A percentile compares a stretch with the other conserved stretches of the same genome.
Evolutionary conservation across 1,140 invertebrate species (phyloP).

Genomic region (Rhagoletis zephyria): DNA sequence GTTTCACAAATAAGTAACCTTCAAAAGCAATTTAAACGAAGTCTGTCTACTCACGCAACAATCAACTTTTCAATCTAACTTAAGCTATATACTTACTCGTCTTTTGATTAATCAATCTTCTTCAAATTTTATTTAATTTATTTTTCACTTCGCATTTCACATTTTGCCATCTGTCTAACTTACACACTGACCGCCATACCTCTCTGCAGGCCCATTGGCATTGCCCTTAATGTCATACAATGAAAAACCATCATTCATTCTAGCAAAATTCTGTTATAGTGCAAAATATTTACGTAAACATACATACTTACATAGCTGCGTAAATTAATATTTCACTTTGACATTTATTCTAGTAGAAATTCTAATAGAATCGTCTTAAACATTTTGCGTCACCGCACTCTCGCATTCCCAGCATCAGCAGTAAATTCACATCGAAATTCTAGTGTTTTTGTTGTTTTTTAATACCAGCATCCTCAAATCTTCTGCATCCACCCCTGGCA

Average conservation of each 20-base stretch:
- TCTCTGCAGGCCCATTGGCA: not conserved
- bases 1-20: not conserved
- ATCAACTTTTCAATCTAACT: not conserved
- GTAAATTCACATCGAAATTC: too few species aligned
- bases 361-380: conserved; percentile 9
- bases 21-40: conserved; percentile 6
- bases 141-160: conserved; percentile 10
- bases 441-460: too few species aligned
- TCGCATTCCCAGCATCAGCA: not conserved
- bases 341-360: conserved; percentile 27
- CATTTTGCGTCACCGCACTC: not conserved
- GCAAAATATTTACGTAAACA: not conserved
- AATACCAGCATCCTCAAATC: not conserved
- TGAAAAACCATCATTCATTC: not conserved
- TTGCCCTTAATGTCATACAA: not conserved
- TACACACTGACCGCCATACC: not conserved
- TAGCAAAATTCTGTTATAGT: not conserved
- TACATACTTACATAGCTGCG: not conserved
- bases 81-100: not conserved
- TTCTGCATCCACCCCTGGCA: not conserved
- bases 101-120: conserved; percentile 32
- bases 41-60: not conserved
- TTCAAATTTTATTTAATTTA: conserved; percentile 34
- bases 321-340: conserved; percentile 27
- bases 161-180: not conserved